Evolutionary conservation across 1,140 invertebrate species (phyloP), one percentile per base, ranked within the genome.

Genomic region (Ephestia elutella): DNA sequence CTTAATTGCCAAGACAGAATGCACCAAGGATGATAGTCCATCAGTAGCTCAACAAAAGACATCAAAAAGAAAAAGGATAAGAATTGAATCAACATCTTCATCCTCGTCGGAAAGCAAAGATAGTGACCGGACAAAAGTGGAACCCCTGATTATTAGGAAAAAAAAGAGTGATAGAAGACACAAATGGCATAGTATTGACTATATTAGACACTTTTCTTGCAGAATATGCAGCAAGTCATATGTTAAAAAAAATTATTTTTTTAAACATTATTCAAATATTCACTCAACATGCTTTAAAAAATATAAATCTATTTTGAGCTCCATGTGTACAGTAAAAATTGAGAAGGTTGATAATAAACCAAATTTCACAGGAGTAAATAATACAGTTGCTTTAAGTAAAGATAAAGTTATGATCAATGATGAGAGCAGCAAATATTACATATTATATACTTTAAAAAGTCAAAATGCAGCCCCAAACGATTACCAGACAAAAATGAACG

Each of bases 141-240:
- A 44, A 44, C 38, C 38, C 15, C 15, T 44, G 15, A 44, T 44
- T 15, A 44, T 44, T 44, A 44, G 15, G 38, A 44, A 44, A 17
- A 44, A 44, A 44, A 44, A 44, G 38, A 15, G 10, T 17, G n/a
- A 44, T 15, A 44, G 10, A 15, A 15, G 15, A 44, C 38, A 5
- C 15, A n/a, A 44, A 44, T 44, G 38, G 38, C 13, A 44, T 44
- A 15, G 15, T 44, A n/a, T 20, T 21, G 57, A 62, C 48, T 81
- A 74, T 57, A 66, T 49, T 19, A 80, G 77, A 69, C 49, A 60
- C 13, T 76, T 72, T 65, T 57, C 49, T 9, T 86, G 83, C 60
- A 69, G 68, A 55, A 69, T 76, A 54, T 86, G 83, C 60, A 53
- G 63, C 10, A 61, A 58, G 59, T 21, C 38, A 2, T 70, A 58